phyloP scores from a whole-genome alignment of 2,797 vertebrate species.

The Sus cebifrons region DNA sequence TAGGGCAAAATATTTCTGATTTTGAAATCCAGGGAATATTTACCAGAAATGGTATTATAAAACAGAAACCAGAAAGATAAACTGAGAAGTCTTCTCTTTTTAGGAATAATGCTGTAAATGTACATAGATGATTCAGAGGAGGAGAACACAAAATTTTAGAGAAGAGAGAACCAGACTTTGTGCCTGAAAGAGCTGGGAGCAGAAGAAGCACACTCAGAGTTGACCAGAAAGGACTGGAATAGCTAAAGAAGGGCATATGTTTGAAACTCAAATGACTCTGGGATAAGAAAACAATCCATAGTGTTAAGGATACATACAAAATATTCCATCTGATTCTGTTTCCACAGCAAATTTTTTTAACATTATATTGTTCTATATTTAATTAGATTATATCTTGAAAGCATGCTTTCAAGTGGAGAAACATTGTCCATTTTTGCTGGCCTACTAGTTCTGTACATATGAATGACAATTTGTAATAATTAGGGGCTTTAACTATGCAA shows the following conservation, averaged over 20 bases:
- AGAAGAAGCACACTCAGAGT: not conserved
- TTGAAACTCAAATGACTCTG: not conserved
- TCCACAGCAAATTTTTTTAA: not conserved
- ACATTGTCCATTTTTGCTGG: not conserved
- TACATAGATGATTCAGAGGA: not conserved
- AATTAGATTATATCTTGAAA: not conserved
- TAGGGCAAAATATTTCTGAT: not conserved
- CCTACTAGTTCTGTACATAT: not conserved
- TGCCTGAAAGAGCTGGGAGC: not conserved
- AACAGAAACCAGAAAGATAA: not conserved
- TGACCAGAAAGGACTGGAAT: not conserved
- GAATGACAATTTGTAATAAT: conserved; percentile 49
- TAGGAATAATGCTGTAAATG: not conserved
- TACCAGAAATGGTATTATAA: not conserved
- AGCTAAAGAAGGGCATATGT: not conserved
- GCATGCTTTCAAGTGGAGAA: conserved; percentile 25
- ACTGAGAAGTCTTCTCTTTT: not conserved
- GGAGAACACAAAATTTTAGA: not conserved
- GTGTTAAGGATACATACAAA: not conserved
- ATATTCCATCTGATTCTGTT: not conserved
- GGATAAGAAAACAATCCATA: not conserved
- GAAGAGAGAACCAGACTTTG: not conserved
- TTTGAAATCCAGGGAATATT: conserved; percentile 4
- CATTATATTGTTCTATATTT: not conserved
- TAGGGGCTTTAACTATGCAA: not conserved